These are phyloP conservation scores for Trididemnum miniatum DNA, from an alignment of 23 tunicate species.

Conservation along the genomic window DNA sequence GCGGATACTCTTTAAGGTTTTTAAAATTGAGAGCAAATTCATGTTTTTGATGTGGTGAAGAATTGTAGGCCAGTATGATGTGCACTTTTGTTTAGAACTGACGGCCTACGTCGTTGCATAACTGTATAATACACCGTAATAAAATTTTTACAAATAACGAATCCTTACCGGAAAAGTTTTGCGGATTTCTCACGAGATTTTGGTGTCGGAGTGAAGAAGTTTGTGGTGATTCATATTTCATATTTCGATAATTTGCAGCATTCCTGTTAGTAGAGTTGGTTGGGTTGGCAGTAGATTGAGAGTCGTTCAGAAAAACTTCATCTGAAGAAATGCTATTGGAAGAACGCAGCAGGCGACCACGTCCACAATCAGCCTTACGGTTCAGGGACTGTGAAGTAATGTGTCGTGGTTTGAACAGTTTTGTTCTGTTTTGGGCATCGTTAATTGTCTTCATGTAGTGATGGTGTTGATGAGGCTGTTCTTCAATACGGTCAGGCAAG, in stretches of 20 bases:
- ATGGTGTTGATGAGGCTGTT: not conserved
- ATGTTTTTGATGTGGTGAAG: no score
- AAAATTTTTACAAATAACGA: no score
- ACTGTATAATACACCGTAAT: no score
- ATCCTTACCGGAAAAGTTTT: no score
- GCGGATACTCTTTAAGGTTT: no score
- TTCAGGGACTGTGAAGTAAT: not conserved
- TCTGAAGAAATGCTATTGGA: slow-evolving; percentile 3
- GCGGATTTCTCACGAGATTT: no score
- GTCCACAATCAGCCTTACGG: not conserved
- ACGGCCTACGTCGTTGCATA: no score
- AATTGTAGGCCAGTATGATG: no score
- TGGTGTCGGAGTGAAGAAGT: not conserved
- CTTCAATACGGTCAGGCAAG: slow-evolving; percentile 4
- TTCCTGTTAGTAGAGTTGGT: not conserved
- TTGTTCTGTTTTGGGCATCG: not conserved
- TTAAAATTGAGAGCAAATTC: no score
- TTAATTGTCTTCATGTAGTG: not conserved
- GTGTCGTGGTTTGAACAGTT: not conserved
- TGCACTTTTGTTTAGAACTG: no score
- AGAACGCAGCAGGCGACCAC: not conserved
- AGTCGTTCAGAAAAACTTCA: slow-evolving; percentile 21
- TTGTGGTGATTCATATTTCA: not conserved
- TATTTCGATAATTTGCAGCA: not conserved
- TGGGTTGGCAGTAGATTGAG: not conserved